Conservation (phyloP, 2,888 invertebrate genomes). For the Orthosia gothica region DNA sequence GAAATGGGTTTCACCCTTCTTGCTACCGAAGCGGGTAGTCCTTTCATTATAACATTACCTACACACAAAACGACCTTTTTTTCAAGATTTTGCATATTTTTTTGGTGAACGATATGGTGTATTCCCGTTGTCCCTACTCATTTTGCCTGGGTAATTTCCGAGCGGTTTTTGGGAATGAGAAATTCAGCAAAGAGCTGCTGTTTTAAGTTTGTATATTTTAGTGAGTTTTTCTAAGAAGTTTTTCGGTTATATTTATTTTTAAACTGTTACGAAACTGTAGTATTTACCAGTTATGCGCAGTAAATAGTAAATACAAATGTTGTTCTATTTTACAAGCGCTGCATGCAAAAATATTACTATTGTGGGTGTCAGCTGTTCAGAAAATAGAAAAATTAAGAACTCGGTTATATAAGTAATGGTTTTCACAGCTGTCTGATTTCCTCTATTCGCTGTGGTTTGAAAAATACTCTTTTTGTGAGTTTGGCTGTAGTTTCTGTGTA, state of each 20-base stretch:
- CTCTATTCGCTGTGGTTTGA: neutral
- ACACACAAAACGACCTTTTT: conserved; percentile 19
- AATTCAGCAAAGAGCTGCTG: neutral
- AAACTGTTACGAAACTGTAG: neutral
- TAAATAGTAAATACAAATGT: neutral
- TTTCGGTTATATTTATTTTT: neutral
- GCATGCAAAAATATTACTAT: neutral
- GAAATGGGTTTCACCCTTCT: conserved; percentile 44
- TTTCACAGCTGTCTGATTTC: neutral
- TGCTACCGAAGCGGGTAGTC: conserved; percentile 16
- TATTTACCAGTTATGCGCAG: neutral
- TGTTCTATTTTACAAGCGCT: neutral
- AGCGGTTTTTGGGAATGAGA: conserved; percentile 1
- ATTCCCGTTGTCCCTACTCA: no score
- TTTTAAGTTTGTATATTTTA: neutral
- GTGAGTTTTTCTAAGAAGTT: neutral
- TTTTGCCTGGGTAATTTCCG: neutral
- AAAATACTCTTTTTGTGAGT: neutral
- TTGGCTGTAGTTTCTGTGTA: neutral
- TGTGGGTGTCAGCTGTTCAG: neutral
- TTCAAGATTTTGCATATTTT: conserved; percentile 23
- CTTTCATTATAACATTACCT: conserved; percentile 42
- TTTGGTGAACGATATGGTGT: neutral
- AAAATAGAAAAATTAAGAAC: neutral
- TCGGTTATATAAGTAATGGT: neutral